Evolutionary conservation across 2,797 vertebrate species (phyloP).

Genomic region (Cyclura pinguis): DNA sequence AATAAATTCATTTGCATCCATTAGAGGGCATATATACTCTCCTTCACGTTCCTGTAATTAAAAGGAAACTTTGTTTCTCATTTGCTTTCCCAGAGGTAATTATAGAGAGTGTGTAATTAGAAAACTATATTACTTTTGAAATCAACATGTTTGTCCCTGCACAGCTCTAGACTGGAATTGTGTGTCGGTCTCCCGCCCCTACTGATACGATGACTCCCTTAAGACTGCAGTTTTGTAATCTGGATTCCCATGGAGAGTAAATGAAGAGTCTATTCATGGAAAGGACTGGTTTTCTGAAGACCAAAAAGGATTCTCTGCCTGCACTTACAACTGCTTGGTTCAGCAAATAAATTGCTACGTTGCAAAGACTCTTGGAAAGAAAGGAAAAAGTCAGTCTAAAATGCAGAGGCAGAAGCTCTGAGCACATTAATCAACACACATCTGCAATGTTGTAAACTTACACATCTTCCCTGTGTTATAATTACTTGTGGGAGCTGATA

Average conservation of each 20-base stretch:
- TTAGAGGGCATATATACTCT: conserved; percentile 31
- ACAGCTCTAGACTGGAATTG: not conserved
- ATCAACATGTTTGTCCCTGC: not conserved
- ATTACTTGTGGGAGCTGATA: not conserved
- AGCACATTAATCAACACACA: conserved; percentile 18
- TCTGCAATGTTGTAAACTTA: not conserved
- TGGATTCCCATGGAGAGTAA: not conserved
- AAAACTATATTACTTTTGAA: conserved; percentile 34
- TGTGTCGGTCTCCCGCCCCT: not conserved
- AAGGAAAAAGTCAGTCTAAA: not conserved
- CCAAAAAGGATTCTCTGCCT: not conserved
- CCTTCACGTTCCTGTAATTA: conserved; percentile 1
- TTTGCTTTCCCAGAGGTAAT: not conserved
- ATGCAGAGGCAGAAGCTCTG: not conserved
- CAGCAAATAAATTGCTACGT: conserved; percentile 21
- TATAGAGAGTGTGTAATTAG: not conserved
- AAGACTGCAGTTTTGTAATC: conserved; percentile 1
- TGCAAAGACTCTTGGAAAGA: not conserved
- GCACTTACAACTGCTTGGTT: not conserved
- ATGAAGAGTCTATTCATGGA: conserved; percentile 4
- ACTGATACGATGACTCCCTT: not conserved
- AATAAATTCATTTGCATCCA: conserved; percentile 26
- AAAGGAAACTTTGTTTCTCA: conserved; percentile 25
- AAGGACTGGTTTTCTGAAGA: not conserved
- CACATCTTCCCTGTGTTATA: not conserved